Percentiles rank a stretch among this genome's conserved stretches.
phyloP scores from a whole-genome alignment of 2,888 invertebrate genomes.

The Idaea aversata region DNA sequence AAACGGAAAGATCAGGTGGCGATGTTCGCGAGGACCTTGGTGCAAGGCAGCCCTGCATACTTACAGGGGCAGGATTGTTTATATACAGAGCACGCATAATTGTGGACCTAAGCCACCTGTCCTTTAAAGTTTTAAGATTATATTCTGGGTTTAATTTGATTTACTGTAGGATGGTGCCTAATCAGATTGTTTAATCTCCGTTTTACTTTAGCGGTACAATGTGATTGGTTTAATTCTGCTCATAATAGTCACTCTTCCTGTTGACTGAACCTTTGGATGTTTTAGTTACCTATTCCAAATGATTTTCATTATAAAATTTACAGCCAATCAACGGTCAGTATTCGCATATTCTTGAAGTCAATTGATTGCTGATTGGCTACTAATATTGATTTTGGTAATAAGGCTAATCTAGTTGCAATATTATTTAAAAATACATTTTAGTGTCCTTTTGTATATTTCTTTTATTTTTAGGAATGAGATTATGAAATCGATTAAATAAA shows the following conservation, averaged over 20 bases:
- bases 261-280: not conserved
- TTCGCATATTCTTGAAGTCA: not conserved
- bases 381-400: not conserved
- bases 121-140: not conserved
- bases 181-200: not conserved
- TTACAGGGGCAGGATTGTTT: conserved; percentile 68
- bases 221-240: not conserved
- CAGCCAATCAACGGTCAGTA: not conserved
- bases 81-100: conserved; percentile 70
- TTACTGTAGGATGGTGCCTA: not conserved
- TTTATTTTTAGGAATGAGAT: not conserved
- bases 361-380: not conserved
- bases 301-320: conserved; percentile 7
- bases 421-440: not conserved
- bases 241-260: not conserved
- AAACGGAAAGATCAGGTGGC: conserved; percentile 73
- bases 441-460: not conserved
- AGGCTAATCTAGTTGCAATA: not conserved
- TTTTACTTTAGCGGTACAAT: not conserved
- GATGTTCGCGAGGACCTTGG: conserved; percentile 73
- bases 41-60: conserved; percentile 74
- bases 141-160: not conserved
- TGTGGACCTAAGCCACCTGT: conserved; percentile 69
- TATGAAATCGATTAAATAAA: not conserved
- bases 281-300: not conserved